A percentile compares a stretch with the other conserved stretches of the same genome.
These are phyloP conservation scores for Xerus inauris DNA, from an alignment of 2,113 vertebrate species.

Conservation along the genomic window DNA sequence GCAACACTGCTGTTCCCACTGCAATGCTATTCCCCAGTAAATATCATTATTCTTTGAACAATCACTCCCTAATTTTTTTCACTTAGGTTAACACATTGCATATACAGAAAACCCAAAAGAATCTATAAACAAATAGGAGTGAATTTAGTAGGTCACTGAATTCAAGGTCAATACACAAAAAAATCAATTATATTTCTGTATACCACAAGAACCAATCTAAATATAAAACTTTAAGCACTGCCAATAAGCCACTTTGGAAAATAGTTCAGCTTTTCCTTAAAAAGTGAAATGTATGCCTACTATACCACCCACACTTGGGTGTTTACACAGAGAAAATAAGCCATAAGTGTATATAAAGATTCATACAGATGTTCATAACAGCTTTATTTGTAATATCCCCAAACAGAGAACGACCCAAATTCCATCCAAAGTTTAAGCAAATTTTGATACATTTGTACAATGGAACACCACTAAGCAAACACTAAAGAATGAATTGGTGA, in stretches of 20 bases:
- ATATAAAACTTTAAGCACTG: no score
- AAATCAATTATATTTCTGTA: background rate
- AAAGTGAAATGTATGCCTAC: background rate
- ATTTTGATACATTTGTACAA: background rate
- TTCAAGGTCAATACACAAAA: background rate
- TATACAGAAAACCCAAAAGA: background rate
- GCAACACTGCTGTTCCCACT: background rate
- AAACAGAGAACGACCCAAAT: background rate
- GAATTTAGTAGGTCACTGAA: background rate
- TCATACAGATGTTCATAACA: background rate
- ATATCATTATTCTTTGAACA: background rate
- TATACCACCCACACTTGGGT: background rate
- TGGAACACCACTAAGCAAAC: background rate
- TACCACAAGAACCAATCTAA: no score
- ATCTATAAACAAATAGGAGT: background rate
- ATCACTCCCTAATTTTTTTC: background rate
- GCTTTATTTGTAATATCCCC: background rate
- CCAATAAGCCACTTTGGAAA: background rate
- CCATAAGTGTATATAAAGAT: background rate
- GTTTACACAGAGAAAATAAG: background rate
- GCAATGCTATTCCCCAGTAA: background rate
- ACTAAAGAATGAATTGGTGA: background rate
- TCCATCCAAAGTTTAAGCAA: background rate
- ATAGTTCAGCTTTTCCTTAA: background rate
- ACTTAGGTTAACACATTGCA: background rate